Evolutionary conservation across 1,140 invertebrate genomes (phyloP).

Genomic region (Drosophila paulistorum): DNA sequence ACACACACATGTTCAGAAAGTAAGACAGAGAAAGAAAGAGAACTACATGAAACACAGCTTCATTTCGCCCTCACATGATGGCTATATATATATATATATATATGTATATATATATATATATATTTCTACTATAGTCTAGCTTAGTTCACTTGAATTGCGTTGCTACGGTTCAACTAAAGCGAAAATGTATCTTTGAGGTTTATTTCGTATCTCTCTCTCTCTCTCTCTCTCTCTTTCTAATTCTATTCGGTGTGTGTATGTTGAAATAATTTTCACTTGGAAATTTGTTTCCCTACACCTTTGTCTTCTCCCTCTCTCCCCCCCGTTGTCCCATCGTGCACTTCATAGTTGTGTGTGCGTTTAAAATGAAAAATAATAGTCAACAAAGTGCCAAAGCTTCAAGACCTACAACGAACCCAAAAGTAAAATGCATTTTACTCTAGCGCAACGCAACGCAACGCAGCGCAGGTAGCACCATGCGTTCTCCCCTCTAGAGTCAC

Average conservation of each 20-base stretch:
- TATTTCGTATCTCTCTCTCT: constrained; percentile 45
- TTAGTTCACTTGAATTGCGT: constrained; percentile 74
- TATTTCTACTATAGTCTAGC: constrained; percentile 49
- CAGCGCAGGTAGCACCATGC: constrained; percentile 56
- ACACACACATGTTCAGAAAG: neutral
- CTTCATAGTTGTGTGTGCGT: constrained; percentile 38
- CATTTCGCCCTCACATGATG: constrained; percentile 55
- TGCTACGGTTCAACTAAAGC: constrained; percentile 74
- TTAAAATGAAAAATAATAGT: constrained; percentile 78
- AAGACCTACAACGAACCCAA: constrained; percentile 52
- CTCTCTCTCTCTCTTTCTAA: constrained; percentile 26
- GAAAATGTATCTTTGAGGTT: constrained; percentile 81
- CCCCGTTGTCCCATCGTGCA: neutral
- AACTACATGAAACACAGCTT: constrained; percentile 58
- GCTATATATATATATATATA: constrained; percentile 22
- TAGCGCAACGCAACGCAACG: constrained; percentile 5
- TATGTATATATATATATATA: constrained; percentile 22
- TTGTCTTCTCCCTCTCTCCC: neutral
- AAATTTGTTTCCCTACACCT: constrained; percentile 8
- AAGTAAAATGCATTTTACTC: constrained; percentile 59
- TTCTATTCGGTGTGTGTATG: constrained; percentile 52
- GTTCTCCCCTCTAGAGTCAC: constrained; percentile 3
- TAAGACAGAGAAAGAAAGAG: neutral
- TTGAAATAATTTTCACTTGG: constrained; percentile 69
- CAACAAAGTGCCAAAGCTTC: constrained; percentile 73